Base-by-base conservation (phyloP, 2,797 vertebrate species). In the Acrocephalus scirpaceus region DNA sequence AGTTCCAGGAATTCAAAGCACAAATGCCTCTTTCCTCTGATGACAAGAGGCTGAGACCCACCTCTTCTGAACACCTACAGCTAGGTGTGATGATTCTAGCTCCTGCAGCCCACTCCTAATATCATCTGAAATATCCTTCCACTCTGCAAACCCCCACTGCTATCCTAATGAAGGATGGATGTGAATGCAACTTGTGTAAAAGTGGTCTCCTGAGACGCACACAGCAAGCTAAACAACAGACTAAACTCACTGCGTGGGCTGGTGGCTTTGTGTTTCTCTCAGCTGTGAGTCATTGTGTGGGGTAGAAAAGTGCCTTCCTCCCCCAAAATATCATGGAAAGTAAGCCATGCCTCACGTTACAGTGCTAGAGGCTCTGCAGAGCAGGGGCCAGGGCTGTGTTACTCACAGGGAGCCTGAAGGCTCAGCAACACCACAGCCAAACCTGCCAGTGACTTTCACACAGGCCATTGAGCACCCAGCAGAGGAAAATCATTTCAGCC, bases 241-340 rank as follows among this genome's bases (percentile, higher is more conserved):
- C 91, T 77, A 48, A 93, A 91, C 92, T 72, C 20, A 32, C 72
- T 4, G 44, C 4, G 0, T 56, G 89, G 88, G 85, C 78, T 80
- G 1, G 38, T 77, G 78, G 42, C 58, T 88, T 91, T 92, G 57
- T 92, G 81, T 8, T 96, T 40, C 78, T 85, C 44, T 86, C 75
- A 47, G 84, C 86, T 89, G 75, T 93, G 93, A 95, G 72, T 96
- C 94, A 94, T 10, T 66, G 75, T 83, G 87, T 78, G 91, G 36
- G 30, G 91, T 75, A 72, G 26, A 87, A 86, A 90, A 56, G 25
- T 50, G 75, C 70, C 51, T 94, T 79, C 69, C 87, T 40, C 81
- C 87, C 69, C 75, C 61, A 66, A n/a, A 95, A 93, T 64, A 79
- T 29, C 77, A 61, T 0, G 1, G 77, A 57, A 76, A 90, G 77